Base-by-base conservation (phyloP, 2,888 invertebrate species). In the Caenorhabditis sp. region DNA sequence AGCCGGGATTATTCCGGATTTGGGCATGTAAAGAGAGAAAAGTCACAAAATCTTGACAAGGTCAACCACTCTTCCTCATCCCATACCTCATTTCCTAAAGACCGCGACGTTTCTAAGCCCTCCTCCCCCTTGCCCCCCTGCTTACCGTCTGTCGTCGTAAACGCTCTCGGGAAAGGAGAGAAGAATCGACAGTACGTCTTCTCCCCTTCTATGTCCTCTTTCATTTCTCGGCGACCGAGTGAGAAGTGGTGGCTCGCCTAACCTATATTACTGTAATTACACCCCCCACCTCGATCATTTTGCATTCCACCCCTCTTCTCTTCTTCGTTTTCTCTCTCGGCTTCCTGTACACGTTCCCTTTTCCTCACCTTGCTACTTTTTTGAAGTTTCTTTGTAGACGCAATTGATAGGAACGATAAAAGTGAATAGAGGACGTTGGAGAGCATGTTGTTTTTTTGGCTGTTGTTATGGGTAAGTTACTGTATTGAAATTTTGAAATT, bases 221-320 rank as follows among this genome's bases (percentile, higher is more conserved):
- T 47, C 2, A 38, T 68, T 80, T 80, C 73, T 63, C 69, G 68
- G 54, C n/a, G n/a, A n/a, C 26, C 28, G 35, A 10, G 74, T 47
- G 47, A 19, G 19, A 47, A 56, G 38, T 35, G 35, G 58, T 72
- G 73, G 77, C 77, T 82, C 83, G 70, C 69, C 74, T 80, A 83
- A 83, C 83, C 79, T 83, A 83, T 80, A 83, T 80, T 80, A 79
- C 79, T 83, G 70, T 80, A 80, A 83, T 83, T 79, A 83, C 70
- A 70, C 72, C 31, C 31, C 54, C 56, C 26, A 5, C 47, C 19
- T 47, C 47, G 19, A 47, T 28, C 44, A 54, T 77, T 76, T 58
- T 51, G 66, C 63, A 54, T 74, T 63, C 31, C 47, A 61, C 5
- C 16, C 47, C 51, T 74, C 31, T 73, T 14, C n/a, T n/a, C n/a